A percentile compares a stretch with the other conserved stretches of the same genome.
These are phyloP conservation scores for Trialeurodes vaporariorum DNA, from an alignment of 1,140 invertebrate species.

Conservation along the genomic window DNA sequence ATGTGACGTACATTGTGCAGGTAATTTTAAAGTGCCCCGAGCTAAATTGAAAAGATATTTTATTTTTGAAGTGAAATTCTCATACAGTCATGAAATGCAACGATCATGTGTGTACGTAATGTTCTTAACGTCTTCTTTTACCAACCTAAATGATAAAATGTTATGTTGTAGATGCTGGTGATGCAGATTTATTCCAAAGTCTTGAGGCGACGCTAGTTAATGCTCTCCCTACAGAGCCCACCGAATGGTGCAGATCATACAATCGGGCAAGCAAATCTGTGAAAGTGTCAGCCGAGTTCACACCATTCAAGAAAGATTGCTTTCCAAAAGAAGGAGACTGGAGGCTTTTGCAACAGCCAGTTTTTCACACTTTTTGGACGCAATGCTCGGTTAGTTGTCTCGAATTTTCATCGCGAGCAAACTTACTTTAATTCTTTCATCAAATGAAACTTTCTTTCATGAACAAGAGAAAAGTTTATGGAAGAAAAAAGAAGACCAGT, in stretches of 20 bases:
- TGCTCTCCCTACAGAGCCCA: constrained; percentile 68
- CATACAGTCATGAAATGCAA: too few relatives aligned
- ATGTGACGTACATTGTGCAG: too few relatives aligned
- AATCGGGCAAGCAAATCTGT: constrained; percentile 70
- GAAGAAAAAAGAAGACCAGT: neutral
- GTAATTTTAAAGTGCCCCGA: too few relatives aligned
- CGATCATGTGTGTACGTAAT: too few relatives aligned
- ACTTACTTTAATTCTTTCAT: constrained; percentile 7
- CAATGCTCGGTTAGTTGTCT: constrained; percentile 66
- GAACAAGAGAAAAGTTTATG: neutral
- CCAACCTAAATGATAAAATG: too few relatives aligned
- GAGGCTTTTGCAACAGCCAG: constrained; percentile 63
- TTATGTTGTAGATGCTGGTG: constrained; percentile 75
- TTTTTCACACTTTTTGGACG: constrained; percentile 91
- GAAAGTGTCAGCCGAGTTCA: constrained; percentile 69
- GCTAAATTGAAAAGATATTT: too few relatives aligned
- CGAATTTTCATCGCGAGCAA: constrained; percentile 12
- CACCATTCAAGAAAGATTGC: constrained; percentile 60
- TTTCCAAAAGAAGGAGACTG: constrained; percentile 55
- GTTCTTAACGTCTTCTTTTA: too few relatives aligned
- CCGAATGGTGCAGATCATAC: constrained; percentile 80
- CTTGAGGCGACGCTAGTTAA: constrained; percentile 61
- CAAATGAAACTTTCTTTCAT: neutral
- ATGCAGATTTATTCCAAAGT: constrained; percentile 72
- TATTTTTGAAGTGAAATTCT: too few relatives aligned